These are phyloP conservation scores for Cricetomys ansorgei DNA, from an alignment of 2,113 vertebrate species.

Conservation along the genomic window DNA sequence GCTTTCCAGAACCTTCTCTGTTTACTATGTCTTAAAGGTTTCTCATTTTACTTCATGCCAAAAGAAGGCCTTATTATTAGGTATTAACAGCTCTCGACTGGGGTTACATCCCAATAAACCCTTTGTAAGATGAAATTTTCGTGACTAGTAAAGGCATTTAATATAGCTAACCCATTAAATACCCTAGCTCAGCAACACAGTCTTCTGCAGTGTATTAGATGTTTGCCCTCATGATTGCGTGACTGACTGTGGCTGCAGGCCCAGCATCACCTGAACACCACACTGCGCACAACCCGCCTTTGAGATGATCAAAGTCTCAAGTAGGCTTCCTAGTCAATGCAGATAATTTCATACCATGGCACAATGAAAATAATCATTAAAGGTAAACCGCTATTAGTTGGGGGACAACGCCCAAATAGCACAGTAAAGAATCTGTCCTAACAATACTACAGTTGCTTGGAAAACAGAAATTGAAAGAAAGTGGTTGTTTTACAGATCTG, in stretches of 20 bases:
- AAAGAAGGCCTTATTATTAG: slow-evolving; percentile 16
- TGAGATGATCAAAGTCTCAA: neutral
- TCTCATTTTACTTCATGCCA: neutral
- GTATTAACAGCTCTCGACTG: neutral
- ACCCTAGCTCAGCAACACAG: neutral
- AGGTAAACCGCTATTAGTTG: neutral
- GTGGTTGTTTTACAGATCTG: neutral
- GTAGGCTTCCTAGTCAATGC: neutral
- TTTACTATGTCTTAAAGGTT: neutral
- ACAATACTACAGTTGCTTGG: neutral
- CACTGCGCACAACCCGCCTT: too few relatives aligned
- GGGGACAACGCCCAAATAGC: too few relatives aligned
- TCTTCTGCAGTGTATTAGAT: too few relatives aligned
- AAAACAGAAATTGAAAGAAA: neutral
- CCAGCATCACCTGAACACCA: neutral
- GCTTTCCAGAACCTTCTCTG: neutral
- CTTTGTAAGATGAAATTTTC: neutral
- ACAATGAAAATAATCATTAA: neutral
- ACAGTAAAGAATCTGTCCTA: too few relatives aligned
- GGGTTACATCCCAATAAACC: neutral
- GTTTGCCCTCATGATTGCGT: neutral
- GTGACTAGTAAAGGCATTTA: neutral
- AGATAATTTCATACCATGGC: neutral
- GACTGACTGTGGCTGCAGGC: neutral
- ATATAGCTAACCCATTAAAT: neutral